These are phyloP conservation scores for Octonoba sinensis DNA, from an alignment of 2,888 invertebrate species.

Conservation along the genomic window DNA sequence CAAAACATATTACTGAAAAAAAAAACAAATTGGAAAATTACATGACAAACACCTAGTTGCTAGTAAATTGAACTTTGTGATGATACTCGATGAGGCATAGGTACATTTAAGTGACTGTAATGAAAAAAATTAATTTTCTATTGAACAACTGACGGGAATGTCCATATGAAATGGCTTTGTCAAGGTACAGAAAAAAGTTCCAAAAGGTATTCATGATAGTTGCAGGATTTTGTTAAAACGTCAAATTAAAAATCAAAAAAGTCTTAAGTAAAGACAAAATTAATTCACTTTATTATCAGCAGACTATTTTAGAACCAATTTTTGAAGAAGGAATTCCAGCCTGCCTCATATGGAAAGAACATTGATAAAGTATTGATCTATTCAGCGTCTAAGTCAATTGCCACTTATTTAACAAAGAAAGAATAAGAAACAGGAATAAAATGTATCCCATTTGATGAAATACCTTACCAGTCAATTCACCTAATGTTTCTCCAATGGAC, in stretches of 20 bases:
- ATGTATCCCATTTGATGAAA: background rate
- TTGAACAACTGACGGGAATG: background rate
- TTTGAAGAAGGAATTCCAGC: no score
- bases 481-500: no score
- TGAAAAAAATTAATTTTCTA: background rate
- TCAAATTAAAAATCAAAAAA: background rate
- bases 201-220: background rate
- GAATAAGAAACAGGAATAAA: background rate
- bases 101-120: background rate
- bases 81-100: background rate
- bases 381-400: no score
- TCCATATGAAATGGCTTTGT: background rate
- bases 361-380: background rate
- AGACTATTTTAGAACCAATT: no score
- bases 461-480: no score
- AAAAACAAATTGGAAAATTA: background rate
- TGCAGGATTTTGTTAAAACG: no score
- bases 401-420: background rate
- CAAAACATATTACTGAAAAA: no score
- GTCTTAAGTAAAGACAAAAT: background rate
- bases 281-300: background rate
- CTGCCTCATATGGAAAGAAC: background rate
- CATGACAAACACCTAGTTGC: background rate
- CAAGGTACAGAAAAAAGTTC: background rate
- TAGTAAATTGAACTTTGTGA: background rate